Conservation (phyloP, 2,797 vertebrate genomes). For the Jordanella pulchra region DNA sequence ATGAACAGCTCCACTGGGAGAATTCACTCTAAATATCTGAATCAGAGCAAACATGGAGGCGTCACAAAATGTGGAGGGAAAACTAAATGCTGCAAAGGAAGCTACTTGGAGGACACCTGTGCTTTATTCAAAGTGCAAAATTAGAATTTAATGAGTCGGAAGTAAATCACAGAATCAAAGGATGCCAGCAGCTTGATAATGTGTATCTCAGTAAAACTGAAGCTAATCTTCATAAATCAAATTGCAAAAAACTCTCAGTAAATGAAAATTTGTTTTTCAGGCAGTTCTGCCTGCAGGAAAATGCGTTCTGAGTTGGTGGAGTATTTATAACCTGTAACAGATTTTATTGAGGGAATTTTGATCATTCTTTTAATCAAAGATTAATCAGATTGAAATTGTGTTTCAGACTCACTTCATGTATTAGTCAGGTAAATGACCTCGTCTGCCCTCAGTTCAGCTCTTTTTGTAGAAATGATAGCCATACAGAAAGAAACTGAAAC, state of each 20-base stretch:
- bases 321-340: not conserved
- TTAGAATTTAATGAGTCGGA: constrained; percentile 44
- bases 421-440: not conserved
- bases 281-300: constrained; percentile 31
- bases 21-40: constrained; percentile 55
- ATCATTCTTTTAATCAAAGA: not conserved
- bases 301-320: constrained; percentile 20
- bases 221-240: constrained; percentile 62
- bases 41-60: constrained; percentile 42
- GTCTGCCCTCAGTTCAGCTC: too few relatives aligned
- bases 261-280: constrained; percentile 37
- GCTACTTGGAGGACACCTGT: constrained; percentile 13
- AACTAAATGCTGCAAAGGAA: constrained; percentile 10
- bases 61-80: constrained; percentile 21
- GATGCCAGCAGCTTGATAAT: constrained; percentile 33
- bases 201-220: constrained; percentile 38
- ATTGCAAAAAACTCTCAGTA: constrained; percentile 49
- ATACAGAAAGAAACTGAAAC: not conserved
- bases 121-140: constrained; percentile 36
- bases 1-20: constrained; percentile 49
- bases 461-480: not conserved
- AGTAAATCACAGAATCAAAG: constrained; percentile 36
- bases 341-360: not conserved
- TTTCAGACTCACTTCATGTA: too few relatives aligned
- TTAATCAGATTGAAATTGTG: too few relatives aligned